Evolutionary conservation across 2,113 vertebrate species (phyloP), one percentile per base, ranked within the genome.

Genomic region (Alexandromys fortis): DNA sequence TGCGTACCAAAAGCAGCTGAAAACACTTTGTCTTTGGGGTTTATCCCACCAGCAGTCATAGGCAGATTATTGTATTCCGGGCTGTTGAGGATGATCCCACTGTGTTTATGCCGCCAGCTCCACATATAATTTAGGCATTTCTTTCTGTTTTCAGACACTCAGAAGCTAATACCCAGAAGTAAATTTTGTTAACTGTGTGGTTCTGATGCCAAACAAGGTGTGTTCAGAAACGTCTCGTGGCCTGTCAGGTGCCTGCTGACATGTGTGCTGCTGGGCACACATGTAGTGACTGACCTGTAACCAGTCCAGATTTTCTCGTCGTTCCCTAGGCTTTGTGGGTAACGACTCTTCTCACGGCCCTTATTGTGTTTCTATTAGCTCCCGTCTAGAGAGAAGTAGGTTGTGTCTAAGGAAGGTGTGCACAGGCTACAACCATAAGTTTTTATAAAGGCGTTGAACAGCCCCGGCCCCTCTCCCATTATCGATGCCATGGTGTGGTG

Each of bases 121-220:
- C 26, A 1, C 85, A 13, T 78, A 38, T 85, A 61, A 49, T 92
- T 94, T 89, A 45, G 52, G 47, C 38, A 67, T 89, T 96, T 97
- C 52, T 63, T 86, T 87, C 49, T 81, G 61, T 68, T 77, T 91
- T 47, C 70, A 63, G 47, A 65, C 35, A 19, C 86, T 86, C 42
- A 68, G 81, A 83, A 87, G 21, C 85, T 63, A 89, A n/a, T 75
- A 73, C n/a, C 61, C 24, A 58, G 52, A n/a, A 58, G 58, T 58
- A n/a, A 86, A 75, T 92, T 78, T 65, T 35, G 45, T 70, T 14
- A 49, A 55, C 75, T 35, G 24, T 16, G 3, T 85, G 42, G 19
- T 47, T 94, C 33, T 13, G 45, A 35, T 67, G 47, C 61, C 38
- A 91, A 72, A 21, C 38, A 16, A 24, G 33, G 17, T 77, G 6